Percentiles rank a stretch among this genome's conserved stretches.
These are phyloP conservation scores for Copidosoma floridanum DNA, from an alignment of 1,140 invertebrate species.

Conservation along the genomic window DNA sequence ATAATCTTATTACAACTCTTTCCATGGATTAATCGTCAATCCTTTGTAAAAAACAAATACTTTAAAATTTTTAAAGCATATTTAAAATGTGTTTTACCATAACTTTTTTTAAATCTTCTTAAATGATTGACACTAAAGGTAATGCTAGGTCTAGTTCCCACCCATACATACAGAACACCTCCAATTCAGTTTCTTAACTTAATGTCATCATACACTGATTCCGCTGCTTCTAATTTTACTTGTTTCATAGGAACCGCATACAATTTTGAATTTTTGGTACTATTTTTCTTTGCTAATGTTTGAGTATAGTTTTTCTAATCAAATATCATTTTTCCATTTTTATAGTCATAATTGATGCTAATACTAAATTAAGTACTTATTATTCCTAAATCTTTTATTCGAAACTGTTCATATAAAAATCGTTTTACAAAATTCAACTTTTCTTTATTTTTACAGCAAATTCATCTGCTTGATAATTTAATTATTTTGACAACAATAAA, in stretches of 20 bases:
- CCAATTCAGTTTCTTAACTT: background rate
- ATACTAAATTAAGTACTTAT: conserved; percentile 30
- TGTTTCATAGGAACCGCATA: conserved; percentile 48
- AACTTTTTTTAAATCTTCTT: background rate
- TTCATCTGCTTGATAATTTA: conserved; percentile 29
- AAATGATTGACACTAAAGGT: background rate
- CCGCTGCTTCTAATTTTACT: conserved; percentile 39
- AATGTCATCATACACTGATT: background rate
- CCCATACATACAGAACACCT: background rate
- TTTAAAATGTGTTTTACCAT: background rate
- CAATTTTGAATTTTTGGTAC: conserved; percentile 35
- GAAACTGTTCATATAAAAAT: no score
- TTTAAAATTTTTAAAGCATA: background rate
- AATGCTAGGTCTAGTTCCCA: background rate
- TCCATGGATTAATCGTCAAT: background rate
- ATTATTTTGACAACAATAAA: conserved; percentile 18
- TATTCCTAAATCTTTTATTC: no score
- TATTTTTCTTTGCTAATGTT: conserved; percentile 44
- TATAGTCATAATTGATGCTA: conserved; percentile 40
- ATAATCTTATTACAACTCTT: background rate
- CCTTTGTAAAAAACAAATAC: background rate
- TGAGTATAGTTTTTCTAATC: conserved; percentile 48
- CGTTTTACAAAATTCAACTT: no score
- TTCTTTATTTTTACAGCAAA: background rate
- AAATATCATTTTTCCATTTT: conserved; percentile 37